These are phyloP conservation scores for Sceliomorpha sp. DNA, from an alignment of 2,888 invertebrate genomes.

Conservation along the genomic window DNA sequence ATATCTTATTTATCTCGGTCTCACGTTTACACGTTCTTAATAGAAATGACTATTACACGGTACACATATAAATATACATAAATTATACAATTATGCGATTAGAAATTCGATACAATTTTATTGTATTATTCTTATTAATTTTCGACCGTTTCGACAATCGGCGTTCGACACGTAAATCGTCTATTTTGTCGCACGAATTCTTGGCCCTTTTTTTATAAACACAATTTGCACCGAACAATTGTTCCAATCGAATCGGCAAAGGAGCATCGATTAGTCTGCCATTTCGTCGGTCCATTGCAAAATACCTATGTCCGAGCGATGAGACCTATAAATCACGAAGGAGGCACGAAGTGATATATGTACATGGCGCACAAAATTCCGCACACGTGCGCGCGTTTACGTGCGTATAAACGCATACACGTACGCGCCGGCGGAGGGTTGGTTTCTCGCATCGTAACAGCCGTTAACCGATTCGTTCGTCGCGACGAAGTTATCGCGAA, in stretches of 20 bases:
- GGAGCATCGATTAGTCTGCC: constrained; percentile 7
- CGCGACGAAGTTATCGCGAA: constrained; percentile 64
- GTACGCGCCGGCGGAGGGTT: constrained; percentile 15
- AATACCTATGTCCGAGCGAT: constrained; percentile 23
- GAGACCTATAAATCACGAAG: constrained; percentile 52
- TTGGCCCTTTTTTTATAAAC: too few species aligned
- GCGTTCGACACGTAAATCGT: too few species aligned
- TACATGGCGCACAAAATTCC: not conserved
- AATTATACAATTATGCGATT: too few species aligned
- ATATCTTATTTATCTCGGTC: constrained; percentile 47
- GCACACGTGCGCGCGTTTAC: not conserved
- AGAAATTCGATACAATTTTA: too few species aligned
- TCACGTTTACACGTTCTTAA: too few species aligned
- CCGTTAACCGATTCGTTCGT: constrained; percentile 51
- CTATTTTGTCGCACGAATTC: too few species aligned
- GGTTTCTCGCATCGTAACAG: constrained; percentile 25
- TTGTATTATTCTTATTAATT: too few species aligned
- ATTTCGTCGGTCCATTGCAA: constrained; percentile 3
- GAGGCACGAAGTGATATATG: constrained; percentile 7
- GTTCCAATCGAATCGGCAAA: too few species aligned
- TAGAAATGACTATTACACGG: too few species aligned
- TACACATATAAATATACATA: too few species aligned
- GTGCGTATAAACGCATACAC: constrained; percentile 3
- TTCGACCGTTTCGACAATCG: too few species aligned
- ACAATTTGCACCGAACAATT: too few species aligned